Base-by-base conservation (phyloP, 2,888 invertebrate species). In the Ypsolopha sequella region DNA sequence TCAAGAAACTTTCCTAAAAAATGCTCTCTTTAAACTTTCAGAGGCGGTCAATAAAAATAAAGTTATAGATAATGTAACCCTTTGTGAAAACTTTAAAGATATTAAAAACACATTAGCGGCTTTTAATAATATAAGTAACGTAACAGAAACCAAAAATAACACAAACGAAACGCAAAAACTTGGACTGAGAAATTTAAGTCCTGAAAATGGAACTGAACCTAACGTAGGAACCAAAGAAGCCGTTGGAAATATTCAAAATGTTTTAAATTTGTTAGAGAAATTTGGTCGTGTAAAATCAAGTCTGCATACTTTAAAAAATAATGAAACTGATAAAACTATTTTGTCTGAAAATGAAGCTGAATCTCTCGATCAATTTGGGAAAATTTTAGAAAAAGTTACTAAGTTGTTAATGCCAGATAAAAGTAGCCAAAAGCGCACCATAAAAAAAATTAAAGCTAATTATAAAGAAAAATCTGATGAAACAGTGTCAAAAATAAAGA, bases 1-100 rank as follows among this genome's bases (percentile, higher is more conserved):
- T 52, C 84, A 86, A 62, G 84, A 84, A 63, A 57, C 39, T 0
- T 79, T 85, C 54, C 56, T 86, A 1, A 84, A 78, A 59, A 73
- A 66, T 58, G 77, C 81, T 41, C 62, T 86, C 38, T 68, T 76
- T 55, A 71, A 76, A 50, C 57, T 86, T n/a, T 76, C 80, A 6
- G 63, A 58, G 38, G 76, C 74, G 39, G 58, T 82, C 6, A 66
- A 71, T 54, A 71, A 68, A 47, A 66, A 75, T 48, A 74, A 70
- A 58, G 59, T 69, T 53, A 34, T 62, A 1, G 66, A 65, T 52
- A 79, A 80, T 53, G 55, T 77, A 13, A 69, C 80, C 0, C 41
- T 84, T 7, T 85, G 85, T 60, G 65, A 77, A 51, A 68, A 66
- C 52, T 60, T 80, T 36, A 57, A 65, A 43, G 60, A 68, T 49